Evolutionary conservation across 2,113 vertebrate genomes (phyloP), one percentile per base, ranked within the genome.

Genomic region (Thalassoma bifasciatum): DNA sequence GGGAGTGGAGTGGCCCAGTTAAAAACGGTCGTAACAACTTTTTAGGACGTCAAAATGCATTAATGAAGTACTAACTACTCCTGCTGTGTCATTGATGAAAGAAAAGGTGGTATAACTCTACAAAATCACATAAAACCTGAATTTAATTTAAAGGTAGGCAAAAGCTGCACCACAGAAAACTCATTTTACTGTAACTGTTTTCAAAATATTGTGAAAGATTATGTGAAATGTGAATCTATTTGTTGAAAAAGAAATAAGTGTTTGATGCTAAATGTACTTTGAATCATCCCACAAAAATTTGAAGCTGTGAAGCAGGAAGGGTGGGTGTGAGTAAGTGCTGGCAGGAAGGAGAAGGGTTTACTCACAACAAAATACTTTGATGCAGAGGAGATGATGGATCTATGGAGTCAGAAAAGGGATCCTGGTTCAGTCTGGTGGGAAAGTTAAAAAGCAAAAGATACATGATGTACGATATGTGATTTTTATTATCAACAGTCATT

Each of bases 281-380:
- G 54, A 85, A 85, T 72, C 59, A 86, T 67, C 44, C 21, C 57
- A 38, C 23, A 79, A 47, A 38, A 84, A 24, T 61, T 17, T 84
- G 90, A 85, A 79, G 59, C 83, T 64, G 26, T 76, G 57, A 24
- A 73, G 77, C 69, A 83, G 91, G 91, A 92, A 87, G 76, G 72
- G 73, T 60, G 74, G 52, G 40, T 78, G 69, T 75, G 24, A 58
- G 80, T 36, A 56, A 30, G 40, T 59, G 40, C 44, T 46, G 14
- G 17, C 53, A 81, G 71, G 61, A 83, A 69, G 42, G 26, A 47
- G 49, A 71, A 53, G 53, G 46, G 58, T 22, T 47, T 26, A 21
- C 21, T 71, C 0, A 62, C 24, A 19, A 44, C 42, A 42, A 34
- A n/a, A n/a, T 52, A 38, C 26, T 46, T 34, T 16, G 47, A 74